Evolutionary conservation across 2,888 invertebrate species (phyloP).

Genomic region (Serrognathus titanus): DNA sequence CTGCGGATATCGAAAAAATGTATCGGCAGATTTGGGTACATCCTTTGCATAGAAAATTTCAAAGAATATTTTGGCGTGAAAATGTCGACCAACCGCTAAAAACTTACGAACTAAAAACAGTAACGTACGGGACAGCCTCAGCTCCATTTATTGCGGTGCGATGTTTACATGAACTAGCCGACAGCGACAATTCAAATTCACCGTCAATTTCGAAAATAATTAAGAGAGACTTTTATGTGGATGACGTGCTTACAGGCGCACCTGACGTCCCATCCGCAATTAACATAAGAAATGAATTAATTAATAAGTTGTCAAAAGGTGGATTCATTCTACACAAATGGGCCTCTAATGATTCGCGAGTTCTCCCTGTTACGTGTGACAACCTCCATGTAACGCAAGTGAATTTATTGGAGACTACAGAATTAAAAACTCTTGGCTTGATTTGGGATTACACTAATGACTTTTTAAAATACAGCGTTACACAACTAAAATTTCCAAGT

Average conservation of each 20-base stretch:
- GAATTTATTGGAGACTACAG: background rate
- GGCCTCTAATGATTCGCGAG: slow-evolving; percentile 10
- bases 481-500: background rate
- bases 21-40: slow-evolving; percentile 31
- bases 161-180: slow-evolving; percentile 20
- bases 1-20: slow-evolving; percentile 33
- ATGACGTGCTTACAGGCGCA: slow-evolving; percentile 21
- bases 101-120: slow-evolving; percentile 20
- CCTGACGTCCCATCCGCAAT: background rate
- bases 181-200: slow-evolving; percentile 11
- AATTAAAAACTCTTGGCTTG: background rate
- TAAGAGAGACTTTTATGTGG: slow-evolving; percentile 21
- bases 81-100: slow-evolving; percentile 12
- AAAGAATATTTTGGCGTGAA: slow-evolving; percentile 28
- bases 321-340: slow-evolving; percentile 20
- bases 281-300: background rate
- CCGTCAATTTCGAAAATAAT: slow-evolving; percentile 17
- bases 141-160: slow-evolving; percentile 25
- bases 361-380: background rate
- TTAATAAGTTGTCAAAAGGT: background rate
- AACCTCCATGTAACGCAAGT: background rate
- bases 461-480: background rate
- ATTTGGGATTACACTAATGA: background rate
- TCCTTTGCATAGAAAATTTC: slow-evolving; percentile 22
- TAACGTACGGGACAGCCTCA: slow-evolving; percentile 26